phyloP scores from a whole-genome alignment of 2,888 invertebrate species.

The Drepana falcataria region DNA sequence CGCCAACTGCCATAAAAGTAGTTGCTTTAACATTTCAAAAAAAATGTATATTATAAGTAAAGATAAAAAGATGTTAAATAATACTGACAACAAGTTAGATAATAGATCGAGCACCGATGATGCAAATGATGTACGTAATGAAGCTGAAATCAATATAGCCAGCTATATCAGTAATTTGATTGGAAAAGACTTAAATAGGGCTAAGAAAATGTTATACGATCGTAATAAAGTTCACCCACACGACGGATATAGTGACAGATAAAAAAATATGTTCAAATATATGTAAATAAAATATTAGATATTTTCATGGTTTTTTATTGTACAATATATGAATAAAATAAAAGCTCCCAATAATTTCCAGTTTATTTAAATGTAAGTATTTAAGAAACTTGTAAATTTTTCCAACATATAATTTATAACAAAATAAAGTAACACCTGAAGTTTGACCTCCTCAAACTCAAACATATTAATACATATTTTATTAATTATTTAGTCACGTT shows the following conservation, averaged over 20 bases:
- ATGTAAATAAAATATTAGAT: neutral
- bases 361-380: neutral
- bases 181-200: slow-evolving; percentile 53
- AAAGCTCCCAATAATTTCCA: slow-evolving; percentile 1
- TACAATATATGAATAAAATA: neutral
- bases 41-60: slow-evolving; percentile 23
- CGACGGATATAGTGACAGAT: slow-evolving; percentile 27
- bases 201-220: slow-evolving; percentile 51
- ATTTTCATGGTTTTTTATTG: neutral
- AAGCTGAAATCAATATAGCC: slow-evolving; percentile 32
- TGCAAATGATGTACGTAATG: slow-evolving; percentile 23
- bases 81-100: slow-evolving; percentile 12
- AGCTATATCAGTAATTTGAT: slow-evolving; percentile 54
- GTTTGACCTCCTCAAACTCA: slow-evolving; percentile 19
- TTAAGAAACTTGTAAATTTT: slow-evolving; percentile 4
- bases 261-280: slow-evolving; percentile 5
- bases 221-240: slow-evolving; percentile 66
- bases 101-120: slow-evolving; percentile 11
- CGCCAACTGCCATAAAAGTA: slow-evolving; percentile 29
- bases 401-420: slow-evolving; percentile 2
- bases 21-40: slow-evolving; percentile 30
- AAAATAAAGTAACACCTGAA: slow-evolving; percentile 22
- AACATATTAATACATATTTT: slow-evolving; percentile 6
- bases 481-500: slow-evolving; percentile 56
- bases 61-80: slow-evolving; percentile 16